Evolutionary conservation across 2,797 vertebrate genomes (phyloP).

Genomic region (Mormyrops attenuatus): DNA sequence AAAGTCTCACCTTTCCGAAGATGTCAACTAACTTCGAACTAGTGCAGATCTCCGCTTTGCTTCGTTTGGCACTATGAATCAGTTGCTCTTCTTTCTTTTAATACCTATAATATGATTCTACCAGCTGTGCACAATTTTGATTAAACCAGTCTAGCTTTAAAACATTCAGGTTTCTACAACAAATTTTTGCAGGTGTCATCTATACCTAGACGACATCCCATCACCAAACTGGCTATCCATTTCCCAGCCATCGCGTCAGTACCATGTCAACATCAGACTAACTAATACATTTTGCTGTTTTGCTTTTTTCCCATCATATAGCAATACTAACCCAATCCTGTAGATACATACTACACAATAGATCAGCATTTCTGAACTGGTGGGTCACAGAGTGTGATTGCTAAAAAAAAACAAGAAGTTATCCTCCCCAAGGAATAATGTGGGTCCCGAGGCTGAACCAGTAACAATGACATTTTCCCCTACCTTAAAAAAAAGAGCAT

Average conservation of each 20-base stretch:
- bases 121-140: background rate
- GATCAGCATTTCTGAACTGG: background rate
- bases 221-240: background rate
- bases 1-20: background rate
- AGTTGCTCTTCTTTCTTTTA: background rate
- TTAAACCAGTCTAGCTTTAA: background rate
- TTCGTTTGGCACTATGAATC: background rate
- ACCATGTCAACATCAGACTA: background rate
- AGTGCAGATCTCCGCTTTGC: background rate
- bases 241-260: background rate
- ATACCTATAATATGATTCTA: background rate
- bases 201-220: background rate
- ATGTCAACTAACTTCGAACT: background rate
- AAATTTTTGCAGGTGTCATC: background rate
- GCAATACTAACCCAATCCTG: background rate
- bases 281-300: background rate
- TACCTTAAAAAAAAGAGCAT: background rate
- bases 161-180: background rate
- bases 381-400: background rate
- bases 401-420: background rate
- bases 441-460: background rate
- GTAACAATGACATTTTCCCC: background rate
- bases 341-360: background rate
- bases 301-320: background rate
- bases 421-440: background rate